phyloP scores from a whole-genome alignment of 2,888 invertebrate species.

The Lasius platythorax region DNA sequence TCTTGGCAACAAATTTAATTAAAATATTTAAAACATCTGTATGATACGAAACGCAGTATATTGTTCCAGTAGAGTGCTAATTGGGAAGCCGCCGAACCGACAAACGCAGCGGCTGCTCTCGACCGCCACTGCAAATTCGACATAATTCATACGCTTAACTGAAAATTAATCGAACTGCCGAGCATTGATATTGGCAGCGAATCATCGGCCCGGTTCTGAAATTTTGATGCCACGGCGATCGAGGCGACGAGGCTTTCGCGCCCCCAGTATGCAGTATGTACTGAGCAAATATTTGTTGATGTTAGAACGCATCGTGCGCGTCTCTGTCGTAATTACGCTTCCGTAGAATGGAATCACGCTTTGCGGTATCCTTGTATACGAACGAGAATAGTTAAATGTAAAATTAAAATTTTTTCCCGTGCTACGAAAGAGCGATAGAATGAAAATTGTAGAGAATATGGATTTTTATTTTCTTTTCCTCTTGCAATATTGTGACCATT shows the following conservation, averaged over 20 bases:
- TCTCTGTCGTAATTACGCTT: constrained; percentile 31
- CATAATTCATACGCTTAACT: constrained; percentile 63
- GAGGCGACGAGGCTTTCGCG: constrained; percentile 7
- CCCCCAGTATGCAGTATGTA: background rate
- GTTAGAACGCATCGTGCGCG: constrained; percentile 19
- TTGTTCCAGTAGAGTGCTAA: constrained; percentile 3
- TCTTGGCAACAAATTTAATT: background rate
- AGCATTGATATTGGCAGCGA: constrained; percentile 58
- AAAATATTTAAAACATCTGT: constrained; percentile 5
- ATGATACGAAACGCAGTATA: constrained; percentile 22
- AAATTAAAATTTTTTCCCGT: background rate
- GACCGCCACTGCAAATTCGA: constrained; percentile 40
- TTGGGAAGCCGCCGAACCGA: constrained; percentile 39
- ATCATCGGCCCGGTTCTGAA: constrained; percentile 61
- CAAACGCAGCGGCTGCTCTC: constrained; percentile 18
- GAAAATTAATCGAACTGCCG: constrained; percentile 64
- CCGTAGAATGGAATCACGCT: constrained; percentile 18
- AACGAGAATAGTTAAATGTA: background rate
- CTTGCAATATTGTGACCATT: background rate
- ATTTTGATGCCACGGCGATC: constrained; percentile 45
- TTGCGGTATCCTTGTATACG: background rate
- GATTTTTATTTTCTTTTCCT: background rate
- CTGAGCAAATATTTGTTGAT: constrained; percentile 48
- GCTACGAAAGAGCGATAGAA: background rate
- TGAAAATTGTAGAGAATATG: background rate